Percentiles rank a stretch among this genome's conserved stretches.
Conservation (phyloP, 2,113 vertebrate genomes). For the Pholis gunnellus region DNA sequence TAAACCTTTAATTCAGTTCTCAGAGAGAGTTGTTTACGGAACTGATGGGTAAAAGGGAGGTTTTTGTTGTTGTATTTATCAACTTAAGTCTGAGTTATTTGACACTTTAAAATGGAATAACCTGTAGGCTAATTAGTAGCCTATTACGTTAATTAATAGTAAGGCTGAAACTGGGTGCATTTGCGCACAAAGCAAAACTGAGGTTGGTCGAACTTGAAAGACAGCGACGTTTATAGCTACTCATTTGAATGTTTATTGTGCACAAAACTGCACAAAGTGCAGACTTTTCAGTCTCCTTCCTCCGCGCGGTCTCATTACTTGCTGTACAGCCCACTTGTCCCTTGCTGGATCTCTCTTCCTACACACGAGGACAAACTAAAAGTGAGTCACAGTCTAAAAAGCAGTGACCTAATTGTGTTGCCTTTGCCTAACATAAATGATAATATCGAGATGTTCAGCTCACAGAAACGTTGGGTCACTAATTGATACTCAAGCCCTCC, state of each 20-base stretch:
- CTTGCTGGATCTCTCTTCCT: not conserved
- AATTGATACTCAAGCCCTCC: conserved; percentile 32
- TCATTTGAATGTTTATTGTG: not conserved
- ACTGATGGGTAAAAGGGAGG: not conserved
- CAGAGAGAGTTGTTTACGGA: no score
- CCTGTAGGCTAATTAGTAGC: not conserved
- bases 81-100: not conserved
- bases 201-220: not conserved
- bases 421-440: not conserved
- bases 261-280: not conserved
- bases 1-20: not conserved
- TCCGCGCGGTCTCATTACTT: not conserved
- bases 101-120: not conserved
- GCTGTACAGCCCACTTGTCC: not conserved
- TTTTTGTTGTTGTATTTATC: not conserved
- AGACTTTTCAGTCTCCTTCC: not conserved
- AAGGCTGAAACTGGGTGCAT: not conserved
- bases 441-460: not conserved
- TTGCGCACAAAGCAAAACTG: not conserved
- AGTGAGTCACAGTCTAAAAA: not conserved
- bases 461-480: conserved; percentile 9
- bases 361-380: not conserved
- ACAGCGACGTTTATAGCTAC: not conserved
- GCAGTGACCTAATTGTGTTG: not conserved
- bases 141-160: no score